Evolutionary conservation across 64 coral and sea anemone genomes (phyloP).

Genomic region (Stichodactyla mertensii): DNA sequence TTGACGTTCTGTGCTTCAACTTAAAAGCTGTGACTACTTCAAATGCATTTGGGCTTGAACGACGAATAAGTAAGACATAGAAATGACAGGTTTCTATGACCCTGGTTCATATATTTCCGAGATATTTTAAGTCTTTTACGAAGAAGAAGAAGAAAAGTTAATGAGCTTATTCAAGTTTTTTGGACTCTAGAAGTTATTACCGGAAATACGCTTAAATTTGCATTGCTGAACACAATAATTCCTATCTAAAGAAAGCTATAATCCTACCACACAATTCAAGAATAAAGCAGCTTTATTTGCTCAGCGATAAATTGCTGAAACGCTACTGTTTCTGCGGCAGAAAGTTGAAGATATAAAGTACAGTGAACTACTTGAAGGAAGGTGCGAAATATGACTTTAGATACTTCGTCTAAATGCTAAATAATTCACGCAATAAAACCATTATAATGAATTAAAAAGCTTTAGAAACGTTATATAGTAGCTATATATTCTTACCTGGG

Average conservation of each 20-base stretch:
- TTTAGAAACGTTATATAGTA: not conserved
- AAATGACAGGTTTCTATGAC: not conserved
- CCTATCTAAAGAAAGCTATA: not conserved
- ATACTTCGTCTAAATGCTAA: not conserved
- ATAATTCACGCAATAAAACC: not conserved
- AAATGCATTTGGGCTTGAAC: not conserved
- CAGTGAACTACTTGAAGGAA: not conserved
- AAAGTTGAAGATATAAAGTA: not conserved
- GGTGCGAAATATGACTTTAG: not conserved
- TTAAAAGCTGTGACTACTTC: not conserved
- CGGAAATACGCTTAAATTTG: not conserved
- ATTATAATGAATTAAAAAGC: not conserved
- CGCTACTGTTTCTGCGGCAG: not conserved
- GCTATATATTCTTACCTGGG: constrained; percentile 6
- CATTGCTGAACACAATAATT: not conserved
- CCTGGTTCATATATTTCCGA: not conserved
- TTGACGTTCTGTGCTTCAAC: not conserved
- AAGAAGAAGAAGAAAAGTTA: not conserved
- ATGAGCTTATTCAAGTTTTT: not conserved
- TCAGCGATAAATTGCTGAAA: not conserved
- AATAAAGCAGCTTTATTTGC: not conserved
- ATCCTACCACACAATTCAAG: not conserved
- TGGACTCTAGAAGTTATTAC: not conserved
- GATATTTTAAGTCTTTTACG: not conserved
- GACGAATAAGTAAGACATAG: not conserved